Evolutionary conservation across 2,888 invertebrate species (phyloP), one percentile per base, ranked within the genome.

Genomic region (Watsonalla cultraria): DNA sequence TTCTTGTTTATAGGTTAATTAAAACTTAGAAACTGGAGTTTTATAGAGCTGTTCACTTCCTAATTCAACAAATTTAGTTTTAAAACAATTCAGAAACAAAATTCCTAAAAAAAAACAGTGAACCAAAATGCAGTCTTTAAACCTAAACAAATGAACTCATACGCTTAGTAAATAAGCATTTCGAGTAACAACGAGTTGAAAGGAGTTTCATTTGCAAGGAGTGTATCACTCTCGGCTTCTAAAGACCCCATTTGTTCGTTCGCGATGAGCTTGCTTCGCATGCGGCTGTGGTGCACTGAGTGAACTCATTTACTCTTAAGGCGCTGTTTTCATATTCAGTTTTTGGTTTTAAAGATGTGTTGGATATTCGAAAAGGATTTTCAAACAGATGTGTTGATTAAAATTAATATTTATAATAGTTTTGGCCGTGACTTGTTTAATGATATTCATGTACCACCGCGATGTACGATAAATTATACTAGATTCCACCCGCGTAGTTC

Each of bases 121-220:
- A n/a, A n/a, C n/a, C 24, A 24, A 1, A 24, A 4, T 1, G 24
- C 24, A 42, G 46, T 8, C 24, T 24, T 8, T 24, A 47, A 7
- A 13, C 34, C 34, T 65, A 61, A 52, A 58, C 62, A 61, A 59
- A 67, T 63, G 59, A 61, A 61, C 60, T 66, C 51, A 56, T 56
- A 73, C 61, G 68, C 65, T 68, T 69, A 70, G 76, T 72, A 79
- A 78, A 80, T 80, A 80, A 75, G 68, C 69, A 65, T 66, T 63
- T 58, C 51, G 54, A 45, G 55, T 55, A 69, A 70, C 70, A 66
- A 66, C 61, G 62, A 70, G 58, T 71, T 84, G 80, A 84, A 84
- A 83, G 80, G 78, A 78, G 72, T 70, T 79, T 84, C 85, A 84
- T 84, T 82, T 84, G 70, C 74, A 66, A 72, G 67, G 77, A 80